These are phyloP conservation scores for Nyctibius bracteatus DNA, from an alignment of 2,113 vertebrate genomes.

Conservation along the genomic window DNA sequence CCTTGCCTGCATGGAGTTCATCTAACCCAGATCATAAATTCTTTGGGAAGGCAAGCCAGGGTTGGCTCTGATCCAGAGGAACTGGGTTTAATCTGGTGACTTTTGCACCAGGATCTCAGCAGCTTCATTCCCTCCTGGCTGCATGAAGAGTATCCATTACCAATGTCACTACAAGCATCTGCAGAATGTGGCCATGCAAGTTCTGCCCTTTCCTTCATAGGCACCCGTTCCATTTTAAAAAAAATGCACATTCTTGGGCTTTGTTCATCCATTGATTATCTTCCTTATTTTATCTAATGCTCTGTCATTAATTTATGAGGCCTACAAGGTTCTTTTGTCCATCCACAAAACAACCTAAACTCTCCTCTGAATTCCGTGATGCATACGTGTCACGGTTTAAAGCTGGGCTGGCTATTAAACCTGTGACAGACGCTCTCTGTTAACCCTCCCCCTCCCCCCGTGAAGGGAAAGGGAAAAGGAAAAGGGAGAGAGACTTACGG, in stretches of 20 bases:
- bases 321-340: background rate
- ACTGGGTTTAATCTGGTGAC: background rate
- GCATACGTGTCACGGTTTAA: too few relatives aligned
- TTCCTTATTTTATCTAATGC: background rate
- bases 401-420: too few relatives aligned
- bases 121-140: background rate
- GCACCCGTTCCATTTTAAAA: background rate
- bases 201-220: background rate
- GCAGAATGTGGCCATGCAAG: background rate
- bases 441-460: too few relatives aligned
- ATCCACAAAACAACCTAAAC: background rate
- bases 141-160: background rate
- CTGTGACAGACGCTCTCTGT: too few relatives aligned
- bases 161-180: background rate
- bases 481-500: too few relatives aligned
- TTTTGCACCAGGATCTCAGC: background rate
- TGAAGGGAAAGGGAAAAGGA: too few relatives aligned
- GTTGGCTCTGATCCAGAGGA: background rate
- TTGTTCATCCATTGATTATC: background rate
- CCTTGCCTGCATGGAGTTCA: background rate
- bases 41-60: background rate
- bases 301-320: background rate
- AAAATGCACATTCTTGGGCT: background rate
- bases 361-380: background rate
- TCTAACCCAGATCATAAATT: background rate